Percentiles rank a stretch among this genome's conserved stretches.
These are phyloP conservation scores for Tragelaphus oryx DNA, from an alignment of 2,797 vertebrate genomes.

Conservation along the genomic window DNA sequence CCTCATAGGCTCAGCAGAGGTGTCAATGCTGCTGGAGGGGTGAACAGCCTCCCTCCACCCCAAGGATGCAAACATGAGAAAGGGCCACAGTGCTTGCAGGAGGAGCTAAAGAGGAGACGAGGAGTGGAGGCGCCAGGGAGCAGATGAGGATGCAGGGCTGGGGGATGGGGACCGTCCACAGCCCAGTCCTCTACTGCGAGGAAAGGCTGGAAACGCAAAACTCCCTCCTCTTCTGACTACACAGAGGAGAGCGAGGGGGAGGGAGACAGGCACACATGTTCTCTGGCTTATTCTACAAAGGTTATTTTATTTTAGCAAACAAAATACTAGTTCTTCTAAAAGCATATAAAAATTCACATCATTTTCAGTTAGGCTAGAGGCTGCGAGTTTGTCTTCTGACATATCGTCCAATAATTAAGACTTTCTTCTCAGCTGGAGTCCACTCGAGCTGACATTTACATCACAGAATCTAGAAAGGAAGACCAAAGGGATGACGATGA, in stretches of 20 bases:
- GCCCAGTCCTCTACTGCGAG: neutral
- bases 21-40: rapidly evolving
- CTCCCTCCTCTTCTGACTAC: too few species aligned
- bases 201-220: neutral
- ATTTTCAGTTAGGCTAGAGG: neutral
- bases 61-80: neutral
- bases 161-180: rapidly evolving
- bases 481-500: neutral
- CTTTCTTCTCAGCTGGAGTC: neutral
- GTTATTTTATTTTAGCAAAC: constrained; percentile 46
- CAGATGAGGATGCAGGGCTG: rapidly evolving
- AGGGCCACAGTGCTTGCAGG: rapidly evolving
- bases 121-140: rapidly evolving
- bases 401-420: neutral
- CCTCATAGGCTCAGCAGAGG: neutral
- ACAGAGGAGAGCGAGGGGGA: rapidly evolving
- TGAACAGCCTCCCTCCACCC: neutral
- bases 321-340: constrained; percentile 32
- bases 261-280: neutral
- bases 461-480: constrained; percentile 20
- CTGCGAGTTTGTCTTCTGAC: neutral
- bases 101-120: too few species aligned
- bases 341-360: neutral
- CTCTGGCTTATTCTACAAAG: neutral
- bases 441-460: neutral